Evolutionary conservation across 2,113 vertebrate species (phyloP), one percentile per base, ranked within the genome.

Genomic region (Notarius lentiginosus): DNA sequence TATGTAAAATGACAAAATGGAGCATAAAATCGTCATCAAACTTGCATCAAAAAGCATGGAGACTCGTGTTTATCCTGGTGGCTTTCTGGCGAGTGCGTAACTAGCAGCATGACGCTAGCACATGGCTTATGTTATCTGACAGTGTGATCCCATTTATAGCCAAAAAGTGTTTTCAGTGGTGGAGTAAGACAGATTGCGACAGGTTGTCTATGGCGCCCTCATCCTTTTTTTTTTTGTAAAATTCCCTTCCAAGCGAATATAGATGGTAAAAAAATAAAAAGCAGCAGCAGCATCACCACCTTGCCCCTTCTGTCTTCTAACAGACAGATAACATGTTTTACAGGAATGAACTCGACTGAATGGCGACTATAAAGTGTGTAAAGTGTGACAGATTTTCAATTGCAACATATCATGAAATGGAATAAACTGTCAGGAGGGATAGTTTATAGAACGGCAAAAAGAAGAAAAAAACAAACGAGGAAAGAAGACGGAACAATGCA

Each of bases 41-140:
- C 24, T 10, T 47, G 53, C 27, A 18, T 24, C 3, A 58, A 7
- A 79, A 60, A 60, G 27, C 27, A 27, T 20, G 17, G 15, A 12
- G 1, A 58, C 77, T 34, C 17, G 14, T 27, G 12, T 7, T 65
- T 22, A 24, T 82, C 49, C 80, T 82, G 80, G 11, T n/a, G 80
- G 80, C 60, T 82, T 65, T 49, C 80, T 82, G 80, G 80, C 58
- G 15, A 49, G 60, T 65, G 60, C 65, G 34, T 61, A 49, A 63
- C 34, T 82, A 82, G 30, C 80, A 82, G 80, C 80, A 49, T 82
- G 80, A n/a, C 2, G 22, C 60, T 65, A 65, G 60, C 60, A 82
- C 80, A 82, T 82, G 60, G 80, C 80, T 82, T 41, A 49, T 82
- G 80, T 82, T 65, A 82, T 63, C 34, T 82, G 34, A 63, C 80